A percentile compares a stretch with the other conserved stretches of the same genome.
These are phyloP conservation scores for Saturnia japonica DNA, from an alignment of 2,888 invertebrate genomes.

Conservation along the genomic window DNA sequence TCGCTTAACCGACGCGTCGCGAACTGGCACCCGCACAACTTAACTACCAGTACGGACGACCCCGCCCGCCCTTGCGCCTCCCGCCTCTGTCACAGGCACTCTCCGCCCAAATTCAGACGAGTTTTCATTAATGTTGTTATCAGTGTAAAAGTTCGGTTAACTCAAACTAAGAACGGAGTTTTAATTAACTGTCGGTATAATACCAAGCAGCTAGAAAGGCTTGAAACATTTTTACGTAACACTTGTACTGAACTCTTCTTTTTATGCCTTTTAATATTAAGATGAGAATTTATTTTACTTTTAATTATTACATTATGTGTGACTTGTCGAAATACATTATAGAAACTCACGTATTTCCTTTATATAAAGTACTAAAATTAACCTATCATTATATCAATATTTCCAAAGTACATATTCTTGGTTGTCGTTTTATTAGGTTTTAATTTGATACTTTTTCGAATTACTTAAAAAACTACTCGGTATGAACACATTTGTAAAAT, in stretches of 20 bases:
- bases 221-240: conserved; percentile 4
- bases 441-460: too few relatives aligned
- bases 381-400: neutral
- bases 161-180: conserved; percentile 70
- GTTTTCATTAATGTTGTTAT: conserved; percentile 81
- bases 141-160: conserved; percentile 74
- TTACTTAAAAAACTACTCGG: too few relatives aligned
- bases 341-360: too few relatives aligned
- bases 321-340: neutral
- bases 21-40: conserved; percentile 53
- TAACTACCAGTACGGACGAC: conserved; percentile 45
- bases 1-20: conserved; percentile 58
- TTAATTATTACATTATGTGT: neutral
- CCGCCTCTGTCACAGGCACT: conserved; percentile 69
- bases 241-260: neutral
- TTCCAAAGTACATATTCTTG: neutral
- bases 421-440: too few relatives aligned
- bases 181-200: conserved; percentile 79
- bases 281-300: neutral
- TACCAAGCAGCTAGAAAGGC: conserved; percentile 53
- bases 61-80: conserved; percentile 62
- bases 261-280: neutral
- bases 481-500: too few relatives aligned
- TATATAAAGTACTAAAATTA: neutral
- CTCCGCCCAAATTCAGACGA: conserved; percentile 73